Evolutionary conservation across 2,797 vertebrate species (phyloP).

Genomic region (Cossypha caffra): DNA sequence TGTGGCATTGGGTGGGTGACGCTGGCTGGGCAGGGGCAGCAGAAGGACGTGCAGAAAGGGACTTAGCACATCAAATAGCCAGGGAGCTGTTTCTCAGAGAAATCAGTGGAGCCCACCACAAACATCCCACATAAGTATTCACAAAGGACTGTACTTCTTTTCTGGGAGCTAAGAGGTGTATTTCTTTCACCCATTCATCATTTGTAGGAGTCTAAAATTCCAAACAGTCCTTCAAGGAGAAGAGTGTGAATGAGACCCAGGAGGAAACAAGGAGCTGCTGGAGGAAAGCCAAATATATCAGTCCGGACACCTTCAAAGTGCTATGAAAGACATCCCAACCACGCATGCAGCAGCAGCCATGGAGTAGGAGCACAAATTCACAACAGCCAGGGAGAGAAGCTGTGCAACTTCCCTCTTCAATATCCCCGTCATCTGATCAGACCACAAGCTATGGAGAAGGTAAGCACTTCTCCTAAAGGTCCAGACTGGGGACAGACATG

Average conservation of each 20-base stretch:
- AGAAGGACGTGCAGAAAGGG: not conserved
- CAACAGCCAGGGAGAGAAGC: not conserved
- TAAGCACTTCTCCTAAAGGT: not conserved
- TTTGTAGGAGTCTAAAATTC: slow-evolving; percentile 15
- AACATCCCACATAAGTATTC: not conserved
- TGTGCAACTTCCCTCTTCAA: not conserved
- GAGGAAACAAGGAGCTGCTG: slow-evolving; percentile 51
- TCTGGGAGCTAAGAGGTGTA: not conserved
- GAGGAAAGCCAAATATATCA: slow-evolving; percentile 45
- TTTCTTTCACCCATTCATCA: slow-evolving; percentile 52
- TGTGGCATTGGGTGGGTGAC: not conserved
- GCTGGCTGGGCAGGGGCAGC: not conserved
- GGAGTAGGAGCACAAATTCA: not conserved
- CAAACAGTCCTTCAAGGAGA: slow-evolving; percentile 62
- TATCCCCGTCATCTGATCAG: not conserved
- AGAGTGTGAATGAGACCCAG: slow-evolving; percentile 28
- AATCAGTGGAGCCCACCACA: not conserved
- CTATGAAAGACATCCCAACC: slow-evolving; percentile 30
- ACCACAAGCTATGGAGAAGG: not conserved
- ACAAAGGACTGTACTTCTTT: not conserved
- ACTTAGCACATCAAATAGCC: not conserved
- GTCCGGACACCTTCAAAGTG: slow-evolving; percentile 23
- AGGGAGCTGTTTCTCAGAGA: not conserved
- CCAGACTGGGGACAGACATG: not conserved
- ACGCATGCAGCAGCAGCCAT: not conserved